Conservation (phyloP, 2,888 invertebrate genomes). For the Dendrolimus pini region DNA sequence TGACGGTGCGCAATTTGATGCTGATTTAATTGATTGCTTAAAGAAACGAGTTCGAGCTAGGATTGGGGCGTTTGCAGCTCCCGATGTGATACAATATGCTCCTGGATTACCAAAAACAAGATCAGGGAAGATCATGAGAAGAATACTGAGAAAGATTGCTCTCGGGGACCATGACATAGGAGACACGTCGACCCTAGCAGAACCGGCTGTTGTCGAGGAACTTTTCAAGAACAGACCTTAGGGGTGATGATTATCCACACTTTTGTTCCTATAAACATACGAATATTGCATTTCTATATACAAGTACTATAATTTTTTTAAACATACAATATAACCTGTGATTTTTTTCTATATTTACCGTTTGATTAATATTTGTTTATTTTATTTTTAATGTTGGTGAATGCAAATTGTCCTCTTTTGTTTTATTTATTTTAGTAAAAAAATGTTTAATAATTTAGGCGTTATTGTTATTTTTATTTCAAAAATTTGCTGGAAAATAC, state of each 20-base stretch:
- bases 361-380: too few relatives aligned
- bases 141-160: conserved; percentile 95
- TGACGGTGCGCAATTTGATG: conserved; percentile 82
- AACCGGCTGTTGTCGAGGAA: conserved; percentile 90
- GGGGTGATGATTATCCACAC: neutral
- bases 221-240: conserved; percentile 84
- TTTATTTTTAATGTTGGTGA: too few relatives aligned
- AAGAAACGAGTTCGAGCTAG: conserved; percentile 89
- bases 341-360: too few relatives aligned
- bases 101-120: conserved; percentile 97
- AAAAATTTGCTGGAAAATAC: too few relatives aligned
- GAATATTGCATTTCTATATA: conserved; percentile 1
- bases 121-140: conserved; percentile 98
- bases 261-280: neutral
- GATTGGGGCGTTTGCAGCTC: conserved; percentile 97
- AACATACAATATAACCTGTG: too few relatives aligned
- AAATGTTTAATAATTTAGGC: too few relatives aligned
- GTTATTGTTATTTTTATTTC: too few relatives aligned
- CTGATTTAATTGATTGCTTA: conserved; percentile 82
- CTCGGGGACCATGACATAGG: conserved; percentile 92
- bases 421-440: too few relatives aligned
- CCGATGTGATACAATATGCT: conserved; percentile 95
- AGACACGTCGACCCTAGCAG: conserved; percentile 95
- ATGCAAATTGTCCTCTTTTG: too few relatives aligned
- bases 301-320: too few relatives aligned